These are phyloP conservation scores for Ectobius pallidus DNA, from an alignment of 2,888 invertebrate species.

Conservation along the genomic window DNA sequence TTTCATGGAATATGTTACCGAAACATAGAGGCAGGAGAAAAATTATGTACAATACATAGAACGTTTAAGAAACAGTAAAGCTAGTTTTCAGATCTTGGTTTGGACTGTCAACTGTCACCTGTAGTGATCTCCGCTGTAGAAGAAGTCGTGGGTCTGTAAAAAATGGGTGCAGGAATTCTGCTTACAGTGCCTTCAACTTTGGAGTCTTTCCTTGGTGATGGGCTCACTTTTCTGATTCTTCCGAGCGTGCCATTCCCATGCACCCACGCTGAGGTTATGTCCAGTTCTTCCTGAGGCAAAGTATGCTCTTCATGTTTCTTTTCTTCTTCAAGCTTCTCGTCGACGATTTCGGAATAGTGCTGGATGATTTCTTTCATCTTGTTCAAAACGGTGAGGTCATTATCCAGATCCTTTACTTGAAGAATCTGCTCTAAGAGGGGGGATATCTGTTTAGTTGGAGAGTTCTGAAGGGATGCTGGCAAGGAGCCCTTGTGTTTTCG, in stretches of 20 bases:
- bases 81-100: neutral
- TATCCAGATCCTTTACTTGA: constrained; percentile 69
- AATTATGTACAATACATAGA: neutral
- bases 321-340: constrained; percentile 44
- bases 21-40: neutral
- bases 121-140: constrained; percentile 19
- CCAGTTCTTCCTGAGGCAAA: constrained; percentile 48
- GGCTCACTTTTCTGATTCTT: constrained; percentile 47
- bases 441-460: constrained; percentile 66
- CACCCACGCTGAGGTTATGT: constrained; percentile 75
- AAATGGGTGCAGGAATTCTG: constrained; percentile 60
- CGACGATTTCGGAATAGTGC: constrained; percentile 58
- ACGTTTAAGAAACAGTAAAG: neutral
- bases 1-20: no score
- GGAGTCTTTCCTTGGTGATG: constrained; percentile 61
- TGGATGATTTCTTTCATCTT: constrained; percentile 75
- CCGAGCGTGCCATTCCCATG: constrained; percentile 72
- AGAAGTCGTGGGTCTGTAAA: constrained; percentile 25
- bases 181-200: constrained; percentile 58
- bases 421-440: constrained; percentile 63
- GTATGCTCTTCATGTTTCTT: constrained; percentile 43
- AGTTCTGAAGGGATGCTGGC: constrained; percentile 47
- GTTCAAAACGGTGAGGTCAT: constrained; percentile 73
- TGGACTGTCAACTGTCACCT: constrained; percentile 18
- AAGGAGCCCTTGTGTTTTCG: constrained; percentile 39